A percentile compares a stretch with the other conserved stretches of the same genome.
These are phyloP conservation scores for Drosophila ironensis DNA, from an alignment of 1,140 invertebrate genomes.

Conservation along the genomic window DNA sequence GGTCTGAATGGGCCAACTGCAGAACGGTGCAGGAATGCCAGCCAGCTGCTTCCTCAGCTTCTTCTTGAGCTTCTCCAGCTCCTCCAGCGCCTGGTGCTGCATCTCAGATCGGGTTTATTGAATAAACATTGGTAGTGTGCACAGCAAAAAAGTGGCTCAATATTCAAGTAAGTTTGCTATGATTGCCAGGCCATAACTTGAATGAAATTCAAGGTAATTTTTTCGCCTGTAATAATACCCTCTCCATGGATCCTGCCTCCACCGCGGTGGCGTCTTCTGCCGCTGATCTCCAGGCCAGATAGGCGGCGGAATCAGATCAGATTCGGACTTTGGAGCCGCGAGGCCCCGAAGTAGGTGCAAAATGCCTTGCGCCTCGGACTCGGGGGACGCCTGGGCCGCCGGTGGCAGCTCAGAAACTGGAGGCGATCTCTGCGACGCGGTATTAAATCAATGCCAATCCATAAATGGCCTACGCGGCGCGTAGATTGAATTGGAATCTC, in stretches of 20 bases:
- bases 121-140: slow-evolving; percentile 68
- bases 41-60: slow-evolving; percentile 25
- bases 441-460: slow-evolving; percentile 81
- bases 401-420: slow-evolving; percentile 16
- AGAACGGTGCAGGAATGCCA: slow-evolving; percentile 38
- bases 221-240: neutral
- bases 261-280: slow-evolving; percentile 57
- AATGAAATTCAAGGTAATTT: neutral
- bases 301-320: slow-evolving; percentile 78
- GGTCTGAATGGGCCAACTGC: slow-evolving; percentile 74
- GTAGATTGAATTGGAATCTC: slow-evolving; percentile 74
- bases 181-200: too few relatives aligned
- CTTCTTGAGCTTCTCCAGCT: slow-evolving; percentile 29
- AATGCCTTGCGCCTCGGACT: slow-evolving; percentile 78
- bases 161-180: too few relatives aligned
- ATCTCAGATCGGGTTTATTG: slow-evolving; percentile 75
- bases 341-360: slow-evolving; percentile 65
- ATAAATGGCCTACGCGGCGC: slow-evolving; percentile 71
- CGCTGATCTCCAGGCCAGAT: slow-evolving; percentile 58
- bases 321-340: slow-evolving; percentile 56
- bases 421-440: slow-evolving; percentile 42
- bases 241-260: slow-evolving; percentile 10
- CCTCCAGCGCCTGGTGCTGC: slow-evolving; percentile 18
- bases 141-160: neutral
- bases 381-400: slow-evolving; percentile 53